Base-by-base conservation (phyloP, 2,888 invertebrate species). In the Camponotus fellah region DNA sequence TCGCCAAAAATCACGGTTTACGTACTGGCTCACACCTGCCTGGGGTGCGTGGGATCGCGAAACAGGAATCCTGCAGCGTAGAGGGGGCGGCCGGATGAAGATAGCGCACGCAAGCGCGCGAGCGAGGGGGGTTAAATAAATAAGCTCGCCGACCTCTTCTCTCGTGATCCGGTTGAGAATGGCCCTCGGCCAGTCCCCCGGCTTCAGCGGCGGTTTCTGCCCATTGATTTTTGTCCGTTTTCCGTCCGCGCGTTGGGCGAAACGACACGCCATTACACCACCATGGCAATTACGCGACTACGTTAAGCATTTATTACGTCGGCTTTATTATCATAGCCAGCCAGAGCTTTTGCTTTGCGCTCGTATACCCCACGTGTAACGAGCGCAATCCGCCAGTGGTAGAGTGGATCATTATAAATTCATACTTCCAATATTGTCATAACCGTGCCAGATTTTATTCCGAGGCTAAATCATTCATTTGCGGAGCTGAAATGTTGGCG, bases 51-150 rank as follows among this genome's bases (percentile, higher is more conserved):
- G 32, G 60, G 65, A 40, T 37, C 43, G 21, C 14, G 40, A 26
- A 21, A 56, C 37, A 43, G 10, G 71, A 66, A 66, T 14, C 58
- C 58, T 37, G 10, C 43, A 46, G 53, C 49, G 46, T 26, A 26
- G 74, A 80, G 58, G n/a, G 34, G 77, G 64, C 46, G 34, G 21
- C n/a, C n/a, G 49, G 56, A 72, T 32, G 32, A 66, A 69, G 76
- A 83, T 71, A 82, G 66, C 69, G 74, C 46, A 68, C 46, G 49
- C n/a, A 5, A 4, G 14, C 6, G 12, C 8, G 75, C 79, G 83
- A 86, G 84, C 89, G 86, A 84, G 72, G 80, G 77, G 80, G 66
- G 84, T 88, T 87, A 87, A 90, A 89, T 88, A 87, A 89, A 86
- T 79, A 85, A 87, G 82, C 62, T 72, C 77, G 74, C 21, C 65